phyloP scores from a whole-genome alignment of 2,797 vertebrate species.

The Aeoliscus strigatus region DNA sequence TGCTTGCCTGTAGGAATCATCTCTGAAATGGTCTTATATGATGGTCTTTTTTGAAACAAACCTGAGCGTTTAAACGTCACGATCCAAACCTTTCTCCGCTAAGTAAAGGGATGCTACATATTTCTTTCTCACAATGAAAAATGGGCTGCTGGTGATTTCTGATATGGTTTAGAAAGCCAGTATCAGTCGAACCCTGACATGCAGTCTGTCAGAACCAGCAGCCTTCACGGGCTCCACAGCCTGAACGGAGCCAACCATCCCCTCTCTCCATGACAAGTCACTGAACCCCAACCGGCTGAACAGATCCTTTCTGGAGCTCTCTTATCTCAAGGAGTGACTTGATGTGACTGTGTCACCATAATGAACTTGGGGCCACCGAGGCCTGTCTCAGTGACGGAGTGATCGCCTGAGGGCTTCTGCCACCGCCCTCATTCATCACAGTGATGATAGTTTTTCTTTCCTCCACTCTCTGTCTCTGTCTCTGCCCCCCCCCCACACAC shows the following conservation, averaged over 20 bases:
- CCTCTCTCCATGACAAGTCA: conserved; percentile 39
- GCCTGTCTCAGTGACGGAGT: conserved; percentile 58
- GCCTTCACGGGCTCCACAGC: not conserved
- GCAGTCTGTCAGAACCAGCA: conserved; percentile 4
- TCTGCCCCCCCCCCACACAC: conserved; percentile 12
- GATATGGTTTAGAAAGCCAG: not conserved
- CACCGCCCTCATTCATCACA: conserved; percentile 62
- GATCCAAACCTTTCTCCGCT: no score
- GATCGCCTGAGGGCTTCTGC: conserved; percentile 56
- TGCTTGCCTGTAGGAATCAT: no score
- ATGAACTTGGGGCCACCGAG: conserved; percentile 64
- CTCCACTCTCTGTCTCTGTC: conserved; percentile 22
- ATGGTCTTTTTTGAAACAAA: no score
- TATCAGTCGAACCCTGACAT: not conserved
- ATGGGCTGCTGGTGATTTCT: no score
- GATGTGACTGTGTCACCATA: conserved; percentile 62
- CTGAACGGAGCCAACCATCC: conserved; percentile 14
- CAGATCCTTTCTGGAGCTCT: conserved; percentile 41
- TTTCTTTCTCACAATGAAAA: no score
- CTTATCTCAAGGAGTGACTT: conserved; percentile 54
- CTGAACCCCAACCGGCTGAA: conserved; percentile 45
- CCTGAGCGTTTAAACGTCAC: no score
- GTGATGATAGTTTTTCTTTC: conserved; percentile 46
- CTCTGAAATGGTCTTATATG: no score
- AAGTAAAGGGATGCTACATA: not conserved